Base-by-base conservation (phyloP, 2,888 invertebrate genomes). In the Hanleya hanleyi region DNA sequence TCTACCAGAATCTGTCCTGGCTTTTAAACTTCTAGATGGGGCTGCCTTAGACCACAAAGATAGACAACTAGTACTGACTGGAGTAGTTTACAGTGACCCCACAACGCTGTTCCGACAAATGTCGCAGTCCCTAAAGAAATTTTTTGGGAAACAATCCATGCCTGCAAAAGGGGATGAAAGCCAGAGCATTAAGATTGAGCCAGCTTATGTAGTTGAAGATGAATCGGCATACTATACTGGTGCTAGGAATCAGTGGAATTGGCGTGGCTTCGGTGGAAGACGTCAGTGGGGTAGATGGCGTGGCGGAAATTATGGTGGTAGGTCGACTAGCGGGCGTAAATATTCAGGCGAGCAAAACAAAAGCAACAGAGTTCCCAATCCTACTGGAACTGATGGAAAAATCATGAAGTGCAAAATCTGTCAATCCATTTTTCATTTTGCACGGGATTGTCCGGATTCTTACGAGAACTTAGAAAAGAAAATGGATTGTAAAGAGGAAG, bases 1-100 rank as follows among this genome's bases (percentile, higher is more conserved):
- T 15, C 51, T 74, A 35, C 72, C 72, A 32, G 65, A 72, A 47
- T 64, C 74, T 15, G 77, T 72, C 1, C 41, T 74, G 38, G 69
- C 72, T 18, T 77, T 75, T 32, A 76, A 73, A 71, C 38, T 70
- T 33, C 33, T 49, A 35, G 49, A 32, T 68, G 50, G 50, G 22
- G 22, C 66, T 12, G 67, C 36, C 18, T 50, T 67, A 7, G 47
- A 33, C 26, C 67, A 66, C 51, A 71, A 51, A 49, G 67, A 67
- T 15, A 18, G 67, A 35, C 50, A 67, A 32, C 22, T 67, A 9
- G 50, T 67, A 32, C 33, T 67, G 22, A 67, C 67, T 15, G 67
- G 67, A 7, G 67, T 49, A 12, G 49, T 49, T 67, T 67, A 67
- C 33, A 32, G 7, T 18, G 49, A 67, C 26, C 12, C 36, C 18